A percentile compares a stretch with the other conserved stretches of the same genome.
These are phyloP conservation scores for Acronicta psi DNA, from an alignment of 2,888 invertebrate genomes.

Conservation along the genomic window DNA sequence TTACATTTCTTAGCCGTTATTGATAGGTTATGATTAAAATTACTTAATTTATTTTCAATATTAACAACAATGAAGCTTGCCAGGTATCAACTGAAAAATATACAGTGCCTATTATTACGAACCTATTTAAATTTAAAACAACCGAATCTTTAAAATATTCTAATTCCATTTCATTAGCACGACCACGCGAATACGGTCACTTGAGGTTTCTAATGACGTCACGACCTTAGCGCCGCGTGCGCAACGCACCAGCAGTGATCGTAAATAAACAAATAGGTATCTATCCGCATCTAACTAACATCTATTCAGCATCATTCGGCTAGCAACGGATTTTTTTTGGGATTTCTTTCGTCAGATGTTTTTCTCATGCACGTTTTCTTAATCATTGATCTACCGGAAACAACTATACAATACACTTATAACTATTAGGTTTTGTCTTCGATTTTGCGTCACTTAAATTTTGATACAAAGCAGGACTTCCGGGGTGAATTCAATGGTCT, in stretches of 20 bases:
- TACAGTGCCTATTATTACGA: too few relatives aligned
- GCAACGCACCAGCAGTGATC: constrained; percentile 62
- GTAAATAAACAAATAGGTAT: constrained; percentile 76
- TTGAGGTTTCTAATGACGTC: constrained; percentile 49
- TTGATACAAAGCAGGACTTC: not conserved
- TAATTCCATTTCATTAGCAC: constrained; percentile 9
- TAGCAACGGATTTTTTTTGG: constrained; percentile 37
- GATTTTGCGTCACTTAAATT: not conserved
- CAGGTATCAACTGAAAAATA: too few relatives aligned
- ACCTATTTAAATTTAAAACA: not conserved
- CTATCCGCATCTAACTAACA: constrained; percentile 31
- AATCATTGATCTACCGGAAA: not conserved
- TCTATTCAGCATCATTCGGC: constrained; percentile 15
- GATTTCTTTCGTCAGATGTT: constrained; percentile 2
- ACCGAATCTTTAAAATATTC: not conserved
- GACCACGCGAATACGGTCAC: constrained; percentile 26
- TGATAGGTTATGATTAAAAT: not conserved
- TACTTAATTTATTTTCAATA: not conserved
- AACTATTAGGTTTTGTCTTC: not conserved
- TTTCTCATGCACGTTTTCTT: not conserved
- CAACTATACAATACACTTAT: too few relatives aligned
- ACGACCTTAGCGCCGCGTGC: constrained; percentile 64
- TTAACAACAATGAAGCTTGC: not conserved
- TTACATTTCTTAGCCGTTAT: not conserved
- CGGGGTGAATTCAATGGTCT: not conserved